A percentile compares a stretch with the other conserved stretches of the same genome.
Conservation (phyloP, 2,888 invertebrate genomes). For the Rhaphigaster nebulosa region DNA sequence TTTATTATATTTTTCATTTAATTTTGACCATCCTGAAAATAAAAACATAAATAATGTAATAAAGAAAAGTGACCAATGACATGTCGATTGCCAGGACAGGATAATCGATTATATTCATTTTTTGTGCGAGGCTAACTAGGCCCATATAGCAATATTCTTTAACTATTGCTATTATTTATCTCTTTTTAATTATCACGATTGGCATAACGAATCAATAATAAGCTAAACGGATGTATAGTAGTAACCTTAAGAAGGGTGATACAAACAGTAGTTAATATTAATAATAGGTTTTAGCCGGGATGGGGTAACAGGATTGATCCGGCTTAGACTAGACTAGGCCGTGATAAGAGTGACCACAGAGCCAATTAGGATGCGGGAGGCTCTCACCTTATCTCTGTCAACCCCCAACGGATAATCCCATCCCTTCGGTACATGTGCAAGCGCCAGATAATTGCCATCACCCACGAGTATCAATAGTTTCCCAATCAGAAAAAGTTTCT, state of each 20-base stretch:
- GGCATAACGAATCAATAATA: neutral
- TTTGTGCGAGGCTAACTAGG: too few relatives aligned
- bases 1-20: too few relatives aligned
- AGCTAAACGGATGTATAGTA: neutral
- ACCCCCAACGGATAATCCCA: neutral
- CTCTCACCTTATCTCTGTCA: neutral
- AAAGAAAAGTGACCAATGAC: too few relatives aligned
- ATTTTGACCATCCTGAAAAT: too few relatives aligned
- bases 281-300: conserved; percentile 22
- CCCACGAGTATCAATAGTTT: neutral
- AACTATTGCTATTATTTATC: too few relatives aligned
- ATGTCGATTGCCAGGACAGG: too few relatives aligned
- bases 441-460: neutral
- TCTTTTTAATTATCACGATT: neutral
- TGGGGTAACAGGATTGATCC: conserved; percentile 15
- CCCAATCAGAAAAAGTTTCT: neutral
- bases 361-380: conserved; percentile 25
- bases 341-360: conserved; percentile 32
- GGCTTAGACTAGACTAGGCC: neutral
- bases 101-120: too few relatives aligned
- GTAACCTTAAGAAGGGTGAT: neutral
- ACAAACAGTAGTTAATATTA: neutral
- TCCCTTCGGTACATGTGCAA: neutral
- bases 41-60: too few relatives aligned
- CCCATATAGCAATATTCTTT: too few relatives aligned